Evolutionary conservation across 2,888 invertebrate genomes (phyloP).

Genomic region (Fabriciana adippe): DNA sequence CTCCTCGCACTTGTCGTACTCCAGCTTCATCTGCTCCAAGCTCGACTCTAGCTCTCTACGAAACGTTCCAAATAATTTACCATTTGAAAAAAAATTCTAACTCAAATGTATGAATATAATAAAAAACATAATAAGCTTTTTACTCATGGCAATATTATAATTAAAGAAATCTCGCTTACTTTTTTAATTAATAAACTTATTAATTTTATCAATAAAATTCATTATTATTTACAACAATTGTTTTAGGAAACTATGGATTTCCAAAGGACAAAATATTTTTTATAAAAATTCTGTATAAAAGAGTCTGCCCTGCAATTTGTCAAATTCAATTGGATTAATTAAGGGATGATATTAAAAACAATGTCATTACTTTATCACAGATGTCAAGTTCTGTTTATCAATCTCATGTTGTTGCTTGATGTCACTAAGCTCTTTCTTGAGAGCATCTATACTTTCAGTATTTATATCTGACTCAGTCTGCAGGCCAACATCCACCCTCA

Average conservation of each 20-base stretch:
- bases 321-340: not conserved
- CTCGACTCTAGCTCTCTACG: slow-evolving; percentile 87
- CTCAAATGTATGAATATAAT: too few relatives aligned
- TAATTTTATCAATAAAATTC: too few relatives aligned
- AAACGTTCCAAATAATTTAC: not conserved
- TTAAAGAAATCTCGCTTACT: too few relatives aligned
- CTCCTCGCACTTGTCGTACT: slow-evolving; percentile 93
- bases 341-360: not conserved
- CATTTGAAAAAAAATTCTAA: not conserved
- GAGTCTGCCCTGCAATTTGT: not conserved
- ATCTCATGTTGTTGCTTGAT: slow-evolving; percentile 56
- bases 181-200: too few relatives aligned
- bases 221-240: too few relatives aligned
- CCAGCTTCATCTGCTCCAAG: slow-evolving; percentile 87
- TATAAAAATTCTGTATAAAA: too few relatives aligned
- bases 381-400: slow-evolving; percentile 57
- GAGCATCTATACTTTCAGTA: slow-evolving; percentile 25
- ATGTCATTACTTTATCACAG: slow-evolving; percentile 51
- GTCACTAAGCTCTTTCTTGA: slow-evolving; percentile 44
- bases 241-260: too few relatives aligned
- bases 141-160: too few relatives aligned
- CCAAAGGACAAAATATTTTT: too few relatives aligned
- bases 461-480: slow-evolving; percentile 25
- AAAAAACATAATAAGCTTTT: too few relatives aligned
- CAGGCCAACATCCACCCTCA: slow-evolving; percentile 32